Base-by-base conservation (phyloP, 2,113 vertebrate genomes). In the Alectura lathami region DNA sequence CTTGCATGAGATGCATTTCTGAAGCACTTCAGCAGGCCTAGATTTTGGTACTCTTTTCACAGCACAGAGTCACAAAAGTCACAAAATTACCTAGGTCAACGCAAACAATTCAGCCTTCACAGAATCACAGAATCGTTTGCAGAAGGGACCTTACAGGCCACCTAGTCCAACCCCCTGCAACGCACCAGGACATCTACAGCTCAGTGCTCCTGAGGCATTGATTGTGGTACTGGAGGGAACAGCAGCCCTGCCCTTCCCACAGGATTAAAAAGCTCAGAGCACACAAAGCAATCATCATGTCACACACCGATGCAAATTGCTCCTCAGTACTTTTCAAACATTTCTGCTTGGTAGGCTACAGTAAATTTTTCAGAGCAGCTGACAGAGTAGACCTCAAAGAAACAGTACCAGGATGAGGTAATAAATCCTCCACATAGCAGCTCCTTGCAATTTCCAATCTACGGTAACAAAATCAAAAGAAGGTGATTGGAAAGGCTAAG, bases 371-470 rank as follows among this genome's bases (percentile, higher is more conserved):
- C 67, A 54, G 74, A 88, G 82, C 89, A 94, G 89, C 82, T 94
- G 89, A 95, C 93, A 96, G 76, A 95, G 47, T 9, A 95, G 88
- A 94, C 43, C 96, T 95, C 90, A 96, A 90, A 78, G 64, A 56
- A 96, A 88, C 83, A 88, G 72, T 2, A 15, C 47, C 75, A 76
- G 64, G 60, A 72, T 76, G 15, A 67, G 90, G 90, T 90, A 91
- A 86, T 96, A 97, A 97, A 96, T 97, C 78, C 80, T 93, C 60
- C 7, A 78, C 30, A 6, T 94, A 91, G 93, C 95, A 93, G 93
- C 70, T 95, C 91, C 81, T 84, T 72, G 88, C 92, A 63, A 72
- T 95, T 95, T 96, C 90, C 93, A 96, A 74, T 90, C 83, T 66
- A 17, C 17, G 88, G 91, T 83, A 91, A 94, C 83, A 68, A 88